Evolutionary conservation across 2,797 vertebrate genomes (phyloP).

Genomic region (Clarias fuscus): DNA sequence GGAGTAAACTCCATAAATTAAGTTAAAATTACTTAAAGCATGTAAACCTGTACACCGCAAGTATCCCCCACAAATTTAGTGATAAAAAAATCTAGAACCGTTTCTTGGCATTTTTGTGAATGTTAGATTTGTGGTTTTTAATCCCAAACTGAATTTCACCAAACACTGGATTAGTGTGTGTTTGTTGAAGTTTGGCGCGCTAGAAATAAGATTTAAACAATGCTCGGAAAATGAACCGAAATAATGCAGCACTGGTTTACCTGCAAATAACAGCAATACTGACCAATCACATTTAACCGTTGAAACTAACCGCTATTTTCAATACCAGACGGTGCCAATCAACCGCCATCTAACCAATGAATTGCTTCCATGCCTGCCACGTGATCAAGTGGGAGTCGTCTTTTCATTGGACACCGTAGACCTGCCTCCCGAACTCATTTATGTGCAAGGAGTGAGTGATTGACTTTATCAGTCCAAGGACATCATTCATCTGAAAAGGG

Average conservation of each 20-base stretch:
- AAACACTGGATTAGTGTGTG: neutral
- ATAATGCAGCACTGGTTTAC: constrained; percentile 74
- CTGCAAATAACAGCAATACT: constrained; percentile 78
- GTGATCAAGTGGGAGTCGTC: constrained; percentile 74
- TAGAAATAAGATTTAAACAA: constrained; percentile 53
- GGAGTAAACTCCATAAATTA: neutral
- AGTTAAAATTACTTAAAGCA: neutral
- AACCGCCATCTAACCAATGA: constrained; percentile 81
- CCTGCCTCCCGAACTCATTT: constrained; percentile 90
- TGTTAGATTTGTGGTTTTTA: neutral
- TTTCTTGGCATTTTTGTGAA: neutral
- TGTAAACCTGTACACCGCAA: neutral
- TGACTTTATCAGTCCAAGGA: constrained; percentile 98
- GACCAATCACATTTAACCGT: constrained; percentile 83
- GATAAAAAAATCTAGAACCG: neutral
- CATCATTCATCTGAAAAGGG: constrained; percentile 88
- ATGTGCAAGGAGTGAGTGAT: constrained; percentile 94
- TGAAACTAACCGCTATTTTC: constrained; percentile 84
- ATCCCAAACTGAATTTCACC: neutral
- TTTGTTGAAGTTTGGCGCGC: constrained; percentile 51
- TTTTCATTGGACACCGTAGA: constrained; percentile 82
- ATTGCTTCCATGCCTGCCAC: constrained; percentile 72
- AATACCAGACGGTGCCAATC: constrained; percentile 84
- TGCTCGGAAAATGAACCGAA: constrained; percentile 58
- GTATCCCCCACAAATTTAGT: neutral